phyloP scores from a whole-genome alignment of 2,113 vertebrate genomes.

The Labrus mixtus region DNA sequence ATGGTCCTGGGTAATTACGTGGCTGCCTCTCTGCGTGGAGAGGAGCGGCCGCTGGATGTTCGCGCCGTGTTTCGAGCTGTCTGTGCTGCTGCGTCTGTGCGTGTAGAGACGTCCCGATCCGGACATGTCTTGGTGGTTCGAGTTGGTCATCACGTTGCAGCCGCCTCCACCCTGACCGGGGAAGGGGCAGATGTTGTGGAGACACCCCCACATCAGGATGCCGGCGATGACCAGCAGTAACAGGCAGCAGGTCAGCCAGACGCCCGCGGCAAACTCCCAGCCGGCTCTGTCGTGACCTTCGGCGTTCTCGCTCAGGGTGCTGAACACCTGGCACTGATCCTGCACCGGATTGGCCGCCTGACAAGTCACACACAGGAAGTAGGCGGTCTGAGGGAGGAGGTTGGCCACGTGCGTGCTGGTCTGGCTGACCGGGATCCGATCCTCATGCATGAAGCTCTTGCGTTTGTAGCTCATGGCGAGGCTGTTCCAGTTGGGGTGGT shows the following conservation, averaged over 20 bases:
- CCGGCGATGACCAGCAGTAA: constrained; percentile 86
- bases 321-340: constrained; percentile 90
- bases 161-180: constrained; percentile 46
- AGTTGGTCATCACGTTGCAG: constrained; percentile 20
- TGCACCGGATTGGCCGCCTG: constrained; percentile 86
- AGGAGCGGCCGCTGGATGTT: constrained; percentile 76
- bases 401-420: constrained; percentile 85
- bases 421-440: constrained; percentile 87
- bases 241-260: constrained; percentile 89
- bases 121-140: constrained; percentile 5
- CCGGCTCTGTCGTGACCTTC: constrained; percentile 71
- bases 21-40: constrained; percentile 25
- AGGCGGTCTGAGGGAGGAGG: constrained; percentile 88
- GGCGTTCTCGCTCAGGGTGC: constrained; percentile 77
- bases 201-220: constrained; percentile 87
- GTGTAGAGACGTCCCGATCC: constrained; percentile 33
- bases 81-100: constrained; percentile 53
- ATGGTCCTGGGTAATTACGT: constrained; percentile 55
- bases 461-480: constrained; percentile 85
- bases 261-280: constrained; percentile 86
- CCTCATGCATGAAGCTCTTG: constrained; percentile 88
- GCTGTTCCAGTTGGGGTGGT: constrained; percentile 90
- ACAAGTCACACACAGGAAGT: constrained; percentile 90
- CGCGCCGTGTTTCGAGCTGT: constrained; percentile 68
- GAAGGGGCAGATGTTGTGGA: constrained; percentile 81